Evolutionary conservation across 2,797 vertebrate species (phyloP), one percentile per base, ranked within the genome.

Genomic region (Acipenser transmontanus): DNA sequence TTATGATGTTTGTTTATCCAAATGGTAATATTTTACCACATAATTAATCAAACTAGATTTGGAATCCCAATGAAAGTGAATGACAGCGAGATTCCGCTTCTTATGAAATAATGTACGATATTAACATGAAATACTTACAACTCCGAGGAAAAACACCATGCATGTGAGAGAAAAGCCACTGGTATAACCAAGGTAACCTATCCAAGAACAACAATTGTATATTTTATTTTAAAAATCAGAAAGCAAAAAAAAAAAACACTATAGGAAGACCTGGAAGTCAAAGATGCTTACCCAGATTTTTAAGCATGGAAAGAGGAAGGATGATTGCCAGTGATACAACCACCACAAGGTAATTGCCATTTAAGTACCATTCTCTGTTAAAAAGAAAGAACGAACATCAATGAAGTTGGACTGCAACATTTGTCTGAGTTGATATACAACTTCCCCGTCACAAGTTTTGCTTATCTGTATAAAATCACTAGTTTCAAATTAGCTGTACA

Each of bases 141-240:
- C 96, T 57, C 84, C 83, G 65, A 98, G 77, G 73, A 99, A 99
- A 84, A 99, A 99, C 77, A 99, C 92, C 97, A 99, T 99, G 74
- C 97, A 99, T 52, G 90, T 87, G 10, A 99, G 89, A 6, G 97
- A 99, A 82, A 99, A 95, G 1, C 96, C 96, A 50, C 97, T 99
- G 8, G 97, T 98, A 77, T 99, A 99, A 66, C 97, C 97, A 77
- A 99, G 91, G 82, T 99, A 99, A 67, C 97, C 97, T 99, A 80
- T 59, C 68, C 61, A 75, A 14, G 79, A 76, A 47, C 71, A 72
- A 81, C 68, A 70, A 77, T 50, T 73, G 20, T 73, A 12, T 6
- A 49, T 68, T 54, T 12, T 59, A 60, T 20, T 50, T 51, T 73
- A 50, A 11, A 20, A 54, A 34, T 34, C 4, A 34, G 34, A 34